These are phyloP conservation scores for Strigamia maritima DNA, from an alignment of 2,888 invertebrate species.

Conservation along the genomic window DNA sequence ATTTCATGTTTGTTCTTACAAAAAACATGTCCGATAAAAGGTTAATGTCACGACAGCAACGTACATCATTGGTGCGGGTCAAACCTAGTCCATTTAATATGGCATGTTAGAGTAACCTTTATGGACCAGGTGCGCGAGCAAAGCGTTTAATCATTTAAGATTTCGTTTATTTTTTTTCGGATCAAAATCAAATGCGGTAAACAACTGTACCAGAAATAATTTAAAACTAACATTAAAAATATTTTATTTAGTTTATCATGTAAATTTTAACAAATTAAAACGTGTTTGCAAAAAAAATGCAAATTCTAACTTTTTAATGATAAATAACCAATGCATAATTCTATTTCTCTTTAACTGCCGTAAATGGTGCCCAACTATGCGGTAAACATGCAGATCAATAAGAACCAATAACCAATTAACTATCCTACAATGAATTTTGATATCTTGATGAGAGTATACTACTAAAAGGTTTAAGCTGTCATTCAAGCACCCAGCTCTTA, in stretches of 20 bases:
- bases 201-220: too few relatives aligned
- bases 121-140: not conserved
- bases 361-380: not conserved
- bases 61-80: not conserved
- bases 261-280: too few relatives aligned
- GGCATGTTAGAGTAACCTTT: conserved; percentile 10
- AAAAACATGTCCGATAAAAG: conserved; percentile 12
- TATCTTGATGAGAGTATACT: not conserved
- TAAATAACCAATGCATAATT: not conserved
- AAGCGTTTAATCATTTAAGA: not conserved
- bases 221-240: too few relatives aligned
- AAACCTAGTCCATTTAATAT: conserved; percentile 5
- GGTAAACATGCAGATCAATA: not conserved
- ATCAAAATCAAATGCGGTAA: too few relatives aligned
- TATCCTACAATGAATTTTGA: not conserved
- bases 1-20: not conserved
- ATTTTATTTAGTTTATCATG: too few relatives aligned
- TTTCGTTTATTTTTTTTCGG: not conserved
- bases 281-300: too few relatives aligned
- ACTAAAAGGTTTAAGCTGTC: not conserved
- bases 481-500: not conserved
- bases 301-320: not conserved
- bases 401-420: not conserved
- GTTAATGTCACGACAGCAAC: conserved; percentile 15
- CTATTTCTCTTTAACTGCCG: not conserved